These are phyloP conservation scores for Eulemur coronatus DNA, from an alignment of 2,797 vertebrate genomes.

Conservation along the genomic window DNA sequence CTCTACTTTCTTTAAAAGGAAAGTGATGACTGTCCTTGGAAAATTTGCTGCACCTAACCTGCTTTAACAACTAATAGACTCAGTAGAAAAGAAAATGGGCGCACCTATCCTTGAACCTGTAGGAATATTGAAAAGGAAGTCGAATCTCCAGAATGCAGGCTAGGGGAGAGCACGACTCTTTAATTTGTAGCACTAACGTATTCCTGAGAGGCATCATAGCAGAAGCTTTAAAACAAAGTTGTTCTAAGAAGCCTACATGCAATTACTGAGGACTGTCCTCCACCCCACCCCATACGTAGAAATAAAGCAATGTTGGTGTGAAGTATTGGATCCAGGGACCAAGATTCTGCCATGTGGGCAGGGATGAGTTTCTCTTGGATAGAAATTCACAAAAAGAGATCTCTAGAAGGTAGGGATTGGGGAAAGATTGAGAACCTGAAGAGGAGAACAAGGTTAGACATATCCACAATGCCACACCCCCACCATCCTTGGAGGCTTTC, in stretches of 20 bases:
- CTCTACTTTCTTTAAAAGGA: neutral
- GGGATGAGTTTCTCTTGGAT: neutral
- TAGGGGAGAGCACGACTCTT: neutral
- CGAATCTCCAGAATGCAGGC: neutral
- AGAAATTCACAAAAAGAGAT: neutral
- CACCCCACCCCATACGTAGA: neutral
- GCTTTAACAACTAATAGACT: neutral
- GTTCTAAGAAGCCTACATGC: neutral
- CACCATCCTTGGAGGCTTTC: neutral
- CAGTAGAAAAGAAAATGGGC: neutral
- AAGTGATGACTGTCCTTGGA: neutral
- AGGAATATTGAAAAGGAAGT: neutral
- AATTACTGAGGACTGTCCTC: neutral
- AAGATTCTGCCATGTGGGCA: neutral
- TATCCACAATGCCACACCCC: accelerated
- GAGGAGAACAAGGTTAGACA: neutral
- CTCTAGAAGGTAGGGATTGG: accelerated
- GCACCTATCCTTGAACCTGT: neutral
- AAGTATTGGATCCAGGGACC: neutral
- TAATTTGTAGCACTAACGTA: neutral
- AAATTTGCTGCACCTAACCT: neutral
- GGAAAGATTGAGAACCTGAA: neutral
- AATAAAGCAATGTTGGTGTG: neutral
- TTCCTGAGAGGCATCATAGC: neutral
- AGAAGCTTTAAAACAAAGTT: neutral